Base-by-base conservation (phyloP, 2,888 invertebrate species). In the Polymixis flavicincta region DNA sequence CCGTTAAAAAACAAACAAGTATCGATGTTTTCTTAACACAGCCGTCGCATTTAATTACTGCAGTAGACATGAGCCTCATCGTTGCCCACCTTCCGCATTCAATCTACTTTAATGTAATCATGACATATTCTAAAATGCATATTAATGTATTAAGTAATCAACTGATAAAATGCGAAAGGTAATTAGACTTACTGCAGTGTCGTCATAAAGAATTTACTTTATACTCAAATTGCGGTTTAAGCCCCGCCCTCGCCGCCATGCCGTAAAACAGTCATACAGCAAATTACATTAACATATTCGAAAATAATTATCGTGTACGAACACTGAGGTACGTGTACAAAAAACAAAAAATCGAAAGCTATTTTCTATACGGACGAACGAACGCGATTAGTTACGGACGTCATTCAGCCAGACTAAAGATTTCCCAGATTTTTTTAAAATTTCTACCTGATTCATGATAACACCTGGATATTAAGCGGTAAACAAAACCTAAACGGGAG, bases 401-500 rank as follows among this genome's bases (percentile, higher is more conserved):
- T 87, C 85, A 86, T 71, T 75, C 61, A 59, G 19, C 14, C 66
- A 55, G 67, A 55, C 64, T 63, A 59, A 57, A 74, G 48, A 42
- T 42, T 42, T 42, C 11, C 11, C 42, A 9, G 9, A 9, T 42
- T 9, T 42, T 42, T 42, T 42, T 9, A 42, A n/a, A n/a, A 42
- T 42, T 9, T 8, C 42, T 42, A 42, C 13, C 76, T 83, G 81
- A 79, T 74, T 84, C 77, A 83, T 32, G 32, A 2, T 69, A 69
- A 55, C 78, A 78, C 76, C 76, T 84, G 80, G 54, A 59, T 57
- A 61, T 83, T 65, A 71, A 63, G 42, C 55, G 64, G 78, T 87
- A 86, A 87, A 87, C 85, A 82, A 67, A 78, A 78, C 76, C 71
- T 70, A 79, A 74, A 66, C 64, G 42, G 64, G 70, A 79, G 54